Evolutionary conservation across 1,140 invertebrate genomes (phyloP).

Genomic region (Cotesia glomerata): DNA sequence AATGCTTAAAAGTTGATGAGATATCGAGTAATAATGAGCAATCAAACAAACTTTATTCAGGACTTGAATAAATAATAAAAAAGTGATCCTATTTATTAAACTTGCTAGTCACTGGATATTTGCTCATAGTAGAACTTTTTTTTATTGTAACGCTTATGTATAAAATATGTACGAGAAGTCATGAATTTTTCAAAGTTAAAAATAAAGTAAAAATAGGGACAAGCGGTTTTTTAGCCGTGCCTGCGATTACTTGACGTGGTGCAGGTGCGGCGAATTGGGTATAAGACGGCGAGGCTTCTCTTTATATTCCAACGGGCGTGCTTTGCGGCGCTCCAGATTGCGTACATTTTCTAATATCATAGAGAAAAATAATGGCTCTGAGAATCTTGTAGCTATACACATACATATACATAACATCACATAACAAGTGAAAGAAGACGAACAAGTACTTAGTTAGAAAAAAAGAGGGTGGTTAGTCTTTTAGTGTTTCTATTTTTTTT

Average conservation of each 20-base stretch:
- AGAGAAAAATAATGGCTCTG: slow-evolving; percentile 35
- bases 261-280: slow-evolving; percentile 6
- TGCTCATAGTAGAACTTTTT: background rate
- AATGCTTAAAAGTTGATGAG: no score
- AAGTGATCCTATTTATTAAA: slow-evolving; percentile 7
- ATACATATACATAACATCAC: background rate
- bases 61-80: background rate
- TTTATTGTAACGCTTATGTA: no score
- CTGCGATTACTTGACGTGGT: slow-evolving; percentile 1
- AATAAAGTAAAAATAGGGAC: background rate
- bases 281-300: background rate
- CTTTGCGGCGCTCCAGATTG: slow-evolving; percentile 36
- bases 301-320: slow-evolving; percentile 6
- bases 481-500: background rate
- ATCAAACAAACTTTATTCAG: background rate
- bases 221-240: background rate
- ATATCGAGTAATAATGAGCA: background rate
- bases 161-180: background rate
- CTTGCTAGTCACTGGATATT: slow-evolving; percentile 12
- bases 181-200: slow-evolving; percentile 7
- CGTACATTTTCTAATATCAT: slow-evolving; percentile 44
- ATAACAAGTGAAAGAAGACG: slow-evolving; percentile 3
- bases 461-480: background rate
- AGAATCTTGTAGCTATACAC: background rate
- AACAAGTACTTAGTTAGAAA: slow-evolving; percentile 1